Conservation (phyloP, 2,888 invertebrate species). For the Nineta flava region DNA sequence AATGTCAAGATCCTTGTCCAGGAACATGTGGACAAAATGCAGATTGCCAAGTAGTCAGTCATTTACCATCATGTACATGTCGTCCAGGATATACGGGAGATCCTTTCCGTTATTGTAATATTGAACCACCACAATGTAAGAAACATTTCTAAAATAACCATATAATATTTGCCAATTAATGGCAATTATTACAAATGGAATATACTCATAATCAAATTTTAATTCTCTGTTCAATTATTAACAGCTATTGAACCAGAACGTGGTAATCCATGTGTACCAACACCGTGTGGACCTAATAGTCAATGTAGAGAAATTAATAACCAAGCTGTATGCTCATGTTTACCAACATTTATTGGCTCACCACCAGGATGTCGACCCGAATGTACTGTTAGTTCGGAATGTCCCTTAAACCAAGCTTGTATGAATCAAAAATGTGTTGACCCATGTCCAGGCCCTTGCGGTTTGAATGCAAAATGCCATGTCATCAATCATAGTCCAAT, state of each 20-base stretch:
- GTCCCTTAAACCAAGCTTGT: conserved; percentile 41
- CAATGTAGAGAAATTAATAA: conserved; percentile 41
- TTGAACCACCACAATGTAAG: conserved; percentile 22
- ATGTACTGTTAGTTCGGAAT: conserved; percentile 47
- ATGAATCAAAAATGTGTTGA: conserved; percentile 45
- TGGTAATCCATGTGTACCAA: conserved; percentile 40
- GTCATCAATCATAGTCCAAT: conserved; percentile 63
- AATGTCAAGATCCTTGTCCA: conserved; percentile 56
- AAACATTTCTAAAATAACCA: conserved; percentile 1
- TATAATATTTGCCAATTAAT: too few species aligned
- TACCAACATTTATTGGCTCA: conserved; percentile 38
- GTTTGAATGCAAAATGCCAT: conserved; percentile 37
- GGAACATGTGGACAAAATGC: conserved; percentile 57
- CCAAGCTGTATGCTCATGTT: conserved; percentile 44
- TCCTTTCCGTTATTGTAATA: conserved; percentile 24
- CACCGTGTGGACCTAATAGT: conserved; percentile 50
- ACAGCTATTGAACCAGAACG: conserved; percentile 10
- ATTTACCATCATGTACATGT: conserved; percentile 58
- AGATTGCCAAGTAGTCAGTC: conserved; percentile 59
- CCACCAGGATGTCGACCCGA: conserved; percentile 55
- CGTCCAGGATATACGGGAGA: conserved; percentile 44
- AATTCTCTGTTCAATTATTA: not conserved
- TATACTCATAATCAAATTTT: too few species aligned
- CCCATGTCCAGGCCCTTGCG: conserved; percentile 44
- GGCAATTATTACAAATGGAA: too few species aligned